Base-by-base conservation (phyloP, 2,797 vertebrate genomes). In the Apogon hyalosoma region DNA sequence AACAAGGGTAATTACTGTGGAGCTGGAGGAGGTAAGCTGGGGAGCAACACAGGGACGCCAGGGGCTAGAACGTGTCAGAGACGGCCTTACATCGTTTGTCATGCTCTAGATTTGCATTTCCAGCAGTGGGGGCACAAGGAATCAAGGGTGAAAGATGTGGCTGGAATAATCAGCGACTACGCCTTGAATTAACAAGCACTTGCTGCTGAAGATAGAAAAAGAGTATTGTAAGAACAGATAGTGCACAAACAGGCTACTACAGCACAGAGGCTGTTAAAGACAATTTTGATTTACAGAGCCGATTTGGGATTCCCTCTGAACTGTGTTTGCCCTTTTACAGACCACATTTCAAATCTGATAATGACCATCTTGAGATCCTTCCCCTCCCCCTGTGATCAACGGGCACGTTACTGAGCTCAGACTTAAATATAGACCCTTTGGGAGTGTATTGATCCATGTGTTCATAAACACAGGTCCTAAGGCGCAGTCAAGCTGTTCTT, bases 1-100 rank as follows among this genome's bases (percentile, higher is more conserved):
- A 88, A 90, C 87, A 84, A 87, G 88, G 88, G 89, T 92, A 93
- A 94, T 94, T 93, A 93, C 81, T 77, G 56, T 28, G 66, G 79
- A 88, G 81, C 77, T 66, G 78, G 77, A 88, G 79, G 87, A 85
- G 85, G 89, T 88, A 80, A 83, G 76, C 74, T 68, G 77, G 81
- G 82, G 75, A 80, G 74, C 50, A 58, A 80, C 77, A 56, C 11
- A 62, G 77, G 67, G 84, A 80, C 53, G 78, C 83, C 69, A 21
- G 73, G 77, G 82, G 88, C 79, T 84, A 18, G 42, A 77, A 88
- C 84, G 80, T 89, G 86, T 90, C 79, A 83, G 80, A 90, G 76
- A 75, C 54, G 75, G 84, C 73, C 81, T 76, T 68, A 74, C 87
- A 84, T 90, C 86, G 77, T 92, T 93, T 84, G 78, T 84, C 76